Base-by-base conservation (phyloP, 2,113 vertebrate genomes). In the Oreochromis aureus region DNA sequence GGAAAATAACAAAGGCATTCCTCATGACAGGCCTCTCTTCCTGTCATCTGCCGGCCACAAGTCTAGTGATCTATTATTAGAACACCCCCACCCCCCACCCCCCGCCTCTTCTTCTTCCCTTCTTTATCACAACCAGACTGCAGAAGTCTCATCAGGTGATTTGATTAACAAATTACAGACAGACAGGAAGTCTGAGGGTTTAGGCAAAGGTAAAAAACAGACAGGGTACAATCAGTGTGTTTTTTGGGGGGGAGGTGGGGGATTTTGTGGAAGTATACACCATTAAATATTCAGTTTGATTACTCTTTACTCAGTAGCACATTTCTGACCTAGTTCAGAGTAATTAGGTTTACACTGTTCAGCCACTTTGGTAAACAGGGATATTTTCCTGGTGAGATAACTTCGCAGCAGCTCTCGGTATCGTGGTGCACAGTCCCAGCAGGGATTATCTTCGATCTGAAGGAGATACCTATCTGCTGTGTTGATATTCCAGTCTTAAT, bases 1-100 rank as follows among this genome's bases (percentile, higher is more conserved):
- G 93, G 90, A 91, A 89, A 91, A 92, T 96, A 97, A 97, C 97
- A 97, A 97, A 87, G 94, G 96, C 96, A 97, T 97, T 98, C 97
- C 97, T 97, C 94, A 96, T 97, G 89, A 96, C 96, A 95, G 96
- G 96, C 93, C 83, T 32, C 86, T 76, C 96, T 97, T 98, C 97
- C 98, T 98, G 98, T 98, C 98, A 98, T 98, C 98, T 99, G 97
- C 96, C 94, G 96, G 95, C 97, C 97, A 98, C 97, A 97, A 98
- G 97, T 97, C 91, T 95, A 94, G 95, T 92, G 93, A 32, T 91
- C 95, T 96, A 96, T 95, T 95, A 96, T 94, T 96, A 96, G 94
- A 85, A 83, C 15, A 66, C 10, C 61, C 61, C 61, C 32, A 27
- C 41, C 48, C 61, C 55, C 79, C 80, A 54, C 86, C 30, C 39